Conservation (phyloP, 2,888 invertebrate species). For the Luperina nickerlii region DNA sequence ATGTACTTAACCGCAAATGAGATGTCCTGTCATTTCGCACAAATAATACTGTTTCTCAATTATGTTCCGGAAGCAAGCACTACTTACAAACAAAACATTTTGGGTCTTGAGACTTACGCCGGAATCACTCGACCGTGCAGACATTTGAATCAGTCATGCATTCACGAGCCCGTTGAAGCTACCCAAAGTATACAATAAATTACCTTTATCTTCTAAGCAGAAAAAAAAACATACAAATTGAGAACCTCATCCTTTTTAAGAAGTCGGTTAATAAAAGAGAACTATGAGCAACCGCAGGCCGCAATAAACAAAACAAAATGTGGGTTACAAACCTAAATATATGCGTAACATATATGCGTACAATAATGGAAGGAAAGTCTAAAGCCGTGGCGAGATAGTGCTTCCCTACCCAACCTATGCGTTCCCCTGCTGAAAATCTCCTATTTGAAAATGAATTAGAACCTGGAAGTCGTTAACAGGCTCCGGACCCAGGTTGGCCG, state of each 20-base stretch:
- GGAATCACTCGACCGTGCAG: constrained; percentile 41
- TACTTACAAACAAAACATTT: background rate
- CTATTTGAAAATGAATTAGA: background rate
- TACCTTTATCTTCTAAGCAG: constrained; percentile 13
- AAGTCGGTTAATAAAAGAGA: background rate
- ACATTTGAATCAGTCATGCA: constrained; percentile 58
- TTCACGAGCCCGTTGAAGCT: constrained; percentile 28
- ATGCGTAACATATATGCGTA: background rate
- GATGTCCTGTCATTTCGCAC: background rate
- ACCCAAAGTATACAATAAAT: constrained; percentile 44
- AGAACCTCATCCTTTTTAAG: too few relatives aligned
- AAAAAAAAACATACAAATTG: too few relatives aligned
- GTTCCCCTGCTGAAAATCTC: background rate
- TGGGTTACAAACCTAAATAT: background rate
- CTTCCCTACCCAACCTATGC: background rate
- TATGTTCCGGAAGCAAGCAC: background rate
- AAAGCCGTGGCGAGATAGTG: background rate
- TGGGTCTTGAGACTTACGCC: constrained; percentile 7
- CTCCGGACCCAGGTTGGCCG: background rate
- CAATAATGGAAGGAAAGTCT: background rate
- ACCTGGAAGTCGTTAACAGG: background rate
- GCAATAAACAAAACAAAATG: background rate
- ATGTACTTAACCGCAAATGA: background rate
- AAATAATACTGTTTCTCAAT: background rate
- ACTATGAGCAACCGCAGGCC: background rate